Conservation (phyloP, 2,797 vertebrate genomes). For the Xenopus petersii region DNA sequence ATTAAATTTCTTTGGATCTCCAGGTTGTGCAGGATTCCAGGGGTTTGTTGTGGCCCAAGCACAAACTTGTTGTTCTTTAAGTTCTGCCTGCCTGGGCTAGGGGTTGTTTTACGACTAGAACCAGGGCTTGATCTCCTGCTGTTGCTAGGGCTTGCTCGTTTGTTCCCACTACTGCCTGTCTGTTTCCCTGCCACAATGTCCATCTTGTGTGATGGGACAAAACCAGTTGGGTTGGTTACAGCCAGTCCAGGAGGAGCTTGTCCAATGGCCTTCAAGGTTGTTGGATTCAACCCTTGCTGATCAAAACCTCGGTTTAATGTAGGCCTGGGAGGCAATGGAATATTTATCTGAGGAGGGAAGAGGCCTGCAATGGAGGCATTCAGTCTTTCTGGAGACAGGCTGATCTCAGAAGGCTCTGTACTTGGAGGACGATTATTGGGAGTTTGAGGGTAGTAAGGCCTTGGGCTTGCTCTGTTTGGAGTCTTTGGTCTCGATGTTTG, state of each 20-base stretch:
- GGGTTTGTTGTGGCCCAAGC: constrained; percentile 74
- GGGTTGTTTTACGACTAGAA: constrained; percentile 90
- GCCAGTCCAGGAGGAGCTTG: constrained; percentile 88
- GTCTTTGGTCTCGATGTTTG: constrained; percentile 96
- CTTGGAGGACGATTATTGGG: constrained; percentile 96
- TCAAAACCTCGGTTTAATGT: constrained; percentile 93
- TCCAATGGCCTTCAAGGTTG: constrained; percentile 96
- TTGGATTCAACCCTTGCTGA: constrained; percentile 97
- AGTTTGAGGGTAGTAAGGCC: constrained; percentile 93
- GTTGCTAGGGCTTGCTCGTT: constrained; percentile 91
- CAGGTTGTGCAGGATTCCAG: constrained; percentile 69
- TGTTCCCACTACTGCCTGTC: constrained; percentile 73
- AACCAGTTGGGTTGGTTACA: constrained; percentile 74
- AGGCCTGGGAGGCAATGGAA: constrained; percentile 91
- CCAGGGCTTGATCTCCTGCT: constrained; percentile 92
- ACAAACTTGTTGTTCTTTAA: constrained; percentile 79
- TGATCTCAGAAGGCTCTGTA: constrained; percentile 97
- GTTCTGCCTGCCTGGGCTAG: constrained; percentile 92
- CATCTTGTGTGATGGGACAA: constrained; percentile 69
- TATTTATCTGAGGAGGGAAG: constrained; percentile 98
- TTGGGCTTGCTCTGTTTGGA: constrained; percentile 93
- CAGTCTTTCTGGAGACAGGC: constrained; percentile 93
- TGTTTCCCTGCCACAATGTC: constrained; percentile 80
- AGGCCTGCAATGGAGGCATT: constrained; percentile 97
- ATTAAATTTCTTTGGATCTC: constrained; percentile 81